phyloP scores from a whole-genome alignment of 1,140 invertebrate species.

The Physella acuta region DNA sequence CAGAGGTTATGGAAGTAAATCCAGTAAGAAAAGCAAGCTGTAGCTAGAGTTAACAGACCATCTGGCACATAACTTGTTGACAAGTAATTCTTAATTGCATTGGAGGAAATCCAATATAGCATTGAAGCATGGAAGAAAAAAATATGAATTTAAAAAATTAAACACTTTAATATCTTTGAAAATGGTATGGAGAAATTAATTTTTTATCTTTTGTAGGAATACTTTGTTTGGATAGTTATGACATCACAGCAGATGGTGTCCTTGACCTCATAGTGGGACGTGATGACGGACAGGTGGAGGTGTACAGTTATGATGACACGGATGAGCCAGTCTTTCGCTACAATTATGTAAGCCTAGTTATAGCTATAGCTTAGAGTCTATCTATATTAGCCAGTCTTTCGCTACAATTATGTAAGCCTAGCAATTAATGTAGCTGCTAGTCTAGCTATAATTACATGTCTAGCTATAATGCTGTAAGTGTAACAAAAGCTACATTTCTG shows the following conservation, averaged over 20 bases:
- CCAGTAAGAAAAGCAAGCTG: too few relatives aligned
- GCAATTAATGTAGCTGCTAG: too few relatives aligned
- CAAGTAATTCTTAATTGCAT: too few relatives aligned
- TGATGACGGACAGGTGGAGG: slow-evolving; percentile 68
- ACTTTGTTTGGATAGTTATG: slow-evolving; percentile 70
- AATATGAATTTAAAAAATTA: too few relatives aligned
- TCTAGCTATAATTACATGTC: slow-evolving; percentile 63
- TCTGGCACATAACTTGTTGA: too few relatives aligned
- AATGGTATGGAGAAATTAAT: not conserved
- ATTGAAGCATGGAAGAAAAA: too few relatives aligned
- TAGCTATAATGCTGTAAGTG: slow-evolving; percentile 58
- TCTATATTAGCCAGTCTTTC: slow-evolving; percentile 63
- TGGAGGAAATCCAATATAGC: too few relatives aligned
- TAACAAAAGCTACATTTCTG: too few relatives aligned
- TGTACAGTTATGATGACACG: slow-evolving; percentile 69
- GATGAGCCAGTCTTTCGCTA: slow-evolving; percentile 64
- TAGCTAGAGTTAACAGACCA: too few relatives aligned
- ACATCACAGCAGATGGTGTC: slow-evolving; percentile 70
- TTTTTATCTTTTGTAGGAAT: slow-evolving; percentile 58
- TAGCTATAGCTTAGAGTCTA: too few relatives aligned
- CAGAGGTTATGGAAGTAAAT: too few relatives aligned
- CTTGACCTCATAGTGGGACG: slow-evolving; percentile 69
- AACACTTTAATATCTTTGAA: too few relatives aligned
- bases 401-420: slow-evolving; percentile 56
- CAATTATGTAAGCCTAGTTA: slow-evolving; percentile 48